Percentiles rank a stretch among this genome's conserved stretches.
phyloP scores from a whole-genome alignment of 2,888 invertebrate species.

The Yponomeuta evonymella region DNA sequence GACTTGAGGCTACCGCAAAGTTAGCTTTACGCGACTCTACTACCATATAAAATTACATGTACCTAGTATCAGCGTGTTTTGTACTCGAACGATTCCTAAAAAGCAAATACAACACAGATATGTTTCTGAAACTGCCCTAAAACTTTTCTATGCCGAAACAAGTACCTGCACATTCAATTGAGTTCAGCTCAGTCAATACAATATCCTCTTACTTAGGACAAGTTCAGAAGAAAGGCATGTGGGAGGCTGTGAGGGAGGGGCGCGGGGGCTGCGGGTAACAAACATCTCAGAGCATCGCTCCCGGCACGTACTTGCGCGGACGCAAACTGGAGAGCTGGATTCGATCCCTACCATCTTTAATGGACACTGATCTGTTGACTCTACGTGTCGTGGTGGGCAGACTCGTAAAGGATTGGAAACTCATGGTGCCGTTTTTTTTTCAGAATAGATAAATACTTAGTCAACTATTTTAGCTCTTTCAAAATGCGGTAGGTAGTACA shows the following conservation, averaged over 20 bases:
- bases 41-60: no score
- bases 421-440: no score
- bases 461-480: no score
- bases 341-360: neutral
- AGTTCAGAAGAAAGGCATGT: neutral
- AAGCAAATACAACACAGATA: no score
- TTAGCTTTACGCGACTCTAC: no score
- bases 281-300: slow-evolving; percentile 11
- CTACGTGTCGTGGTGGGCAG: neutral
- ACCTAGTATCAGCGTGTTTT: no score
- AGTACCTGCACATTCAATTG: neutral
- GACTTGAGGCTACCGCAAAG: no score
- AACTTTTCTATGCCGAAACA: neutral
- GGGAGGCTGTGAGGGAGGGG: slow-evolving; percentile 9
- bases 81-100: no score
- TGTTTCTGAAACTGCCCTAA: neutral
- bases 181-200: neutral
- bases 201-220: slow-evolving; percentile 6
- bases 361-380: no score
- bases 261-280: neutral
- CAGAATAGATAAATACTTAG: no score
- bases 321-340: neutral
- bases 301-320: slow-evolving; percentile 9
- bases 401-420: no score
- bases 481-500: no score